A percentile compares a stretch with the other conserved stretches of the same genome.
These are phyloP conservation scores for Grantiella picta DNA, from an alignment of 2,113 vertebrate genomes.

Conservation along the genomic window DNA sequence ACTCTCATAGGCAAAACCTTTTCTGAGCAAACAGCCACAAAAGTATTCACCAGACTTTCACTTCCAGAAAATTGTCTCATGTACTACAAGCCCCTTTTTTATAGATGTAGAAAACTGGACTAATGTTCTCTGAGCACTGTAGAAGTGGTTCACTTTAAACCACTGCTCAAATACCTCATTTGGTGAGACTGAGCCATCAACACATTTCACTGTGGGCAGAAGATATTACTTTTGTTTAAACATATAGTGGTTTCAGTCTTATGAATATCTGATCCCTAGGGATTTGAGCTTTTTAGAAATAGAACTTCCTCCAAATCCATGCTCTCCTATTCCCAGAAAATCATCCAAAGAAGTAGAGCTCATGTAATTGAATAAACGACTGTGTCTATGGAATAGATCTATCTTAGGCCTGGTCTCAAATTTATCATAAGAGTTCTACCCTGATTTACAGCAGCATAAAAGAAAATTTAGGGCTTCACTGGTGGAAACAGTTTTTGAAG, in stretches of 20 bases:
- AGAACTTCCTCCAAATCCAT: conserved; percentile 14
- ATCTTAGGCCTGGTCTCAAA: not conserved
- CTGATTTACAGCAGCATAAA: not conserved
- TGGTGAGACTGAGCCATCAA: not conserved
- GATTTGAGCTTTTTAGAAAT: conserved; percentile 42
- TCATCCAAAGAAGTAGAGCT: conserved; percentile 21
- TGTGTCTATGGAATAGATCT: conserved; percentile 11
- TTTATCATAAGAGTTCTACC: not conserved
- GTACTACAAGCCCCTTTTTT: not conserved
- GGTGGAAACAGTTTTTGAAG: not conserved
- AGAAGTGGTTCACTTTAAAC: not conserved
- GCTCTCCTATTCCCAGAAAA: conserved; percentile 32
- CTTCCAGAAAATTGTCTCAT: not conserved
- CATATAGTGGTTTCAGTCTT: not conserved
- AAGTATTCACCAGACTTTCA: not conserved
- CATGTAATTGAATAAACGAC: conserved; percentile 14
- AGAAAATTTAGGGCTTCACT: not conserved
- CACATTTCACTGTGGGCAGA: not conserved
- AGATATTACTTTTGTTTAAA: conserved; percentile 14
- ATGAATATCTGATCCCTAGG: conserved; percentile 8
- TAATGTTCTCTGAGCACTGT: not conserved
- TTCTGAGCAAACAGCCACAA: not conserved
- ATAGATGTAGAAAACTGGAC: not conserved
- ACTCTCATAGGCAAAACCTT: not conserved
- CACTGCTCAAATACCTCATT: not conserved